Evolutionary conservation across 2,888 invertebrate genomes (phyloP), one percentile per base, ranked within the genome.

Genomic region (Sesia bembeciformis): DNA sequence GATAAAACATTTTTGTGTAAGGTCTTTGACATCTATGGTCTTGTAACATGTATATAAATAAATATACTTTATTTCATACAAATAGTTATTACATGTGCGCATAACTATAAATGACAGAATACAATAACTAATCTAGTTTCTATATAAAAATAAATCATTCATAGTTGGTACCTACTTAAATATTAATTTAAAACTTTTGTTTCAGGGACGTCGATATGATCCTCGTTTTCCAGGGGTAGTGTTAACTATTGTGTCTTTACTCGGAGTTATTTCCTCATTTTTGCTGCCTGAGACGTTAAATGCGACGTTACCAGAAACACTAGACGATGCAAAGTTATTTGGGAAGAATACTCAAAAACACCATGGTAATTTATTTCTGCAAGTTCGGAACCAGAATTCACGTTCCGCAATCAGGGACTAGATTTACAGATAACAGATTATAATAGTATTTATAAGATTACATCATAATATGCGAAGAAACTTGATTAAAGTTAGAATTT

Each of bases 251-350:
- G 70, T 90, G 42, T 83, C 85, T 46, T 55, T 90, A 4, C 40
- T 89, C 4, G 92, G 91, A 49, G 74, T 86, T 23, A 53, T 90
- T 39, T 78, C 84, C 1, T 84, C 88, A 0, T 65, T 90, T 40
- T 86, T 91, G 61, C 74, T 93, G 51, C 93, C 93, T 0, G 93
- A 93, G 79, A 93, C 93, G 3, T 76, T 92, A 55, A 90, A 92
- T 67, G 84, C 86, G 56, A 91, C 90, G 65, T 72, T 93, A 56
- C 93, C 93, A 50, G 93, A 93, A 78, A 92, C 92, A 4, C 70
- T 93, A 59, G 87, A 89, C 64, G 93, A 93, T 61, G 92, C 92
- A 0, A 81, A 89, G 62, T 67, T 76, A 39, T 93, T 93, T 75
- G 93, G 92, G 50, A 78, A 72, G 59, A 72, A 79, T 56, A 80